phyloP scores from a whole-genome alignment of 2,888 invertebrate species.

The Pterobdella sp. region DNA sequence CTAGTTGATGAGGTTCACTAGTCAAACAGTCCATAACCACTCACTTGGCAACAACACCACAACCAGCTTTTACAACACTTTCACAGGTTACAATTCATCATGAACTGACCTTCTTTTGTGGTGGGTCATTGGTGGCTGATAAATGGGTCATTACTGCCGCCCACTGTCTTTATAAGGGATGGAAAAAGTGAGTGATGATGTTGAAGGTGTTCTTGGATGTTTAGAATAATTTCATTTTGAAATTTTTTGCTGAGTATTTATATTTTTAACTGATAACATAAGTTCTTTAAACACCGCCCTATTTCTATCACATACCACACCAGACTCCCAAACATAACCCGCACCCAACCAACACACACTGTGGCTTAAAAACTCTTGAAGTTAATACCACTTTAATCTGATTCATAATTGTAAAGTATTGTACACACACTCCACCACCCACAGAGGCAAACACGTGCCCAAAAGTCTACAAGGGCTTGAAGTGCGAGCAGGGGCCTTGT shows the following conservation, averaged over 20 bases:
- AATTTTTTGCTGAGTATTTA: not conserved
- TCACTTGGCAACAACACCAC: too few relatives aligned
- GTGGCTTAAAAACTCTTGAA: too few relatives aligned
- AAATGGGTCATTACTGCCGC: not conserved
- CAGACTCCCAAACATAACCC: not conserved
- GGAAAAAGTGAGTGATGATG: not conserved
- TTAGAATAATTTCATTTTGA: not conserved
- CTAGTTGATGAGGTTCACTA: too few relatives aligned
- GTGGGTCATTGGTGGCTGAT: constrained; percentile 4
- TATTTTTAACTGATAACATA: not conserved
- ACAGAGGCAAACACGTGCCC: not conserved
- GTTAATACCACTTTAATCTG: not conserved
- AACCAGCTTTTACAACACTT: not conserved
- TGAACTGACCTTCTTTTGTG: not conserved
- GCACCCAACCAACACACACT: not conserved
- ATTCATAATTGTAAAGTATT: not conserved
- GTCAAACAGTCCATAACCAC: too few relatives aligned
- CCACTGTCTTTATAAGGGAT: not conserved
- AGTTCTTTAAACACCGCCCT: not conserved
- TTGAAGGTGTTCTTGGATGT: not conserved
- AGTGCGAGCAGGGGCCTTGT: not conserved
- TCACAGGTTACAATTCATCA: not conserved
- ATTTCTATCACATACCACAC: not conserved
- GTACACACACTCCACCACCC: not conserved
- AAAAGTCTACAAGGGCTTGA: not conserved